These are phyloP conservation scores for Cyphomyrus plagiostoma DNA, from an alignment of 2,113 vertebrate genomes.

Conservation along the genomic window DNA sequence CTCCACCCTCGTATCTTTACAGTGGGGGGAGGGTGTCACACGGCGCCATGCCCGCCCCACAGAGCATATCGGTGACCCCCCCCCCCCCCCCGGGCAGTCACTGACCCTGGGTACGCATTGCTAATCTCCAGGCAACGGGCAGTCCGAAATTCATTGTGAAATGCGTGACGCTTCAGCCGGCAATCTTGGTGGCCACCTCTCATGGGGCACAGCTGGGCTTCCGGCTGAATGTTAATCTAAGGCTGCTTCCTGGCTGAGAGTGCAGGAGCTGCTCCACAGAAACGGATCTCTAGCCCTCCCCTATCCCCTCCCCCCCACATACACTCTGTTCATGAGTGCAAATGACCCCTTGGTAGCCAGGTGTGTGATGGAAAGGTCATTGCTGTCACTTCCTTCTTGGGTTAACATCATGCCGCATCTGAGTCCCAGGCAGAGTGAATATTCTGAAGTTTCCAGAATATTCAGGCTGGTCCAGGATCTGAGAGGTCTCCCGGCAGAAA, in stretches of 20 bases:
- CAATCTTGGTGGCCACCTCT: slow-evolving; percentile 27
- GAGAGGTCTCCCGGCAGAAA: slow-evolving; percentile 12
- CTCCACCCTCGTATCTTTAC: background rate
- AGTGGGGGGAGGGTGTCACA: background rate
- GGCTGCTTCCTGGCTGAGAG: slow-evolving; percentile 34
- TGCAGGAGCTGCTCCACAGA: slow-evolving; percentile 26
- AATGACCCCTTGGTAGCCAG: slow-evolving; percentile 40
- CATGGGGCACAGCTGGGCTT: slow-evolving; percentile 43
- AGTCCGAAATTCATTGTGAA: slow-evolving; percentile 6
- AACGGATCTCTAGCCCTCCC: slow-evolving; percentile 26
- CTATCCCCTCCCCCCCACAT: slow-evolving; percentile 13
- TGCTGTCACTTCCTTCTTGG: slow-evolving; percentile 52
- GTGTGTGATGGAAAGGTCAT: slow-evolving; percentile 46
- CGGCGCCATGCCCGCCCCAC: background rate
- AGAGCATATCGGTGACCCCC: background rate
- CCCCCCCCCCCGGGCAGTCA: background rate
- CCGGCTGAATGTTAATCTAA: slow-evolving; percentile 51
- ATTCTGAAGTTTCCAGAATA: slow-evolving; percentile 46
- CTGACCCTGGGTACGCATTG: slow-evolving; percentile 21
- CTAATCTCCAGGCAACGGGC: slow-evolving; percentile 32
- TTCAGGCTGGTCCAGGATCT: slow-evolving; percentile 41
- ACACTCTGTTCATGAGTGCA: slow-evolving; percentile 32
- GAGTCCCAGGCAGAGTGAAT: slow-evolving; percentile 39
- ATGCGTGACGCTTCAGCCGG: slow-evolving; percentile 30
- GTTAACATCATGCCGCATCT: slow-evolving; percentile 54